These are phyloP conservation scores for Lepidonotus clava DNA, from an alignment of 2,888 invertebrate species.

Conservation along the genomic window DNA sequence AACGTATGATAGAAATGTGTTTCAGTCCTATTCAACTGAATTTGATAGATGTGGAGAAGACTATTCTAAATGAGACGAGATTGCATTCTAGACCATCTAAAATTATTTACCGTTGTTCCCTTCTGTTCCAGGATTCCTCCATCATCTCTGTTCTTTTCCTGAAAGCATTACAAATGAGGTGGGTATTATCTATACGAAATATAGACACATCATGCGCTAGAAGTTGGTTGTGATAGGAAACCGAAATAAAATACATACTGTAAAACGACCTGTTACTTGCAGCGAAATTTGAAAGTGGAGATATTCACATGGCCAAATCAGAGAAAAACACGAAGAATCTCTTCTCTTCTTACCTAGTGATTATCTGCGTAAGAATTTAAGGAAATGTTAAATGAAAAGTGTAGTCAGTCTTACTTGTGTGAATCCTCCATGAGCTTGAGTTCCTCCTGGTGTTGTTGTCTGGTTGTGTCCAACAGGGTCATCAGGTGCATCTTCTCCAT, in stretches of 20 bases:
- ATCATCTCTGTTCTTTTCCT: slow-evolving; percentile 62
- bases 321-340: no score
- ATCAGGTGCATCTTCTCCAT: slow-evolving; percentile 75
- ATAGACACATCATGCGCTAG: background rate
- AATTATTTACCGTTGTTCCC: slow-evolving; percentile 60
- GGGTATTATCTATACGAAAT: background rate
- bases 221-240: no score
- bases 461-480: slow-evolving; percentile 72
- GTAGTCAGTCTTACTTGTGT: slow-evolving; percentile 37
- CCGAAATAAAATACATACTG: no score
- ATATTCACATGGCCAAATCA: no score
- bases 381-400: background rate
- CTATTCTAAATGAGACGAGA: background rate
- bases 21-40: no score
- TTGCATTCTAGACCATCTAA: no score
- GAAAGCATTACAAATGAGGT: background rate
- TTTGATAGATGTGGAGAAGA: no score
- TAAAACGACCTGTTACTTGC: no score
- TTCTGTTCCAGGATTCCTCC: slow-evolving; percentile 60
- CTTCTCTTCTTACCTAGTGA: no score
- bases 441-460: slow-evolving; percentile 76
- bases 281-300: no score
- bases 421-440: slow-evolving; percentile 76
- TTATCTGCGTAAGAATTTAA: background rate
- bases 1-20: no score